Evolutionary conservation across 2,797 vertebrate species (phyloP), one percentile per base, ranked within the genome.

Genomic region (Hypotaenidia philippensis): DNA sequence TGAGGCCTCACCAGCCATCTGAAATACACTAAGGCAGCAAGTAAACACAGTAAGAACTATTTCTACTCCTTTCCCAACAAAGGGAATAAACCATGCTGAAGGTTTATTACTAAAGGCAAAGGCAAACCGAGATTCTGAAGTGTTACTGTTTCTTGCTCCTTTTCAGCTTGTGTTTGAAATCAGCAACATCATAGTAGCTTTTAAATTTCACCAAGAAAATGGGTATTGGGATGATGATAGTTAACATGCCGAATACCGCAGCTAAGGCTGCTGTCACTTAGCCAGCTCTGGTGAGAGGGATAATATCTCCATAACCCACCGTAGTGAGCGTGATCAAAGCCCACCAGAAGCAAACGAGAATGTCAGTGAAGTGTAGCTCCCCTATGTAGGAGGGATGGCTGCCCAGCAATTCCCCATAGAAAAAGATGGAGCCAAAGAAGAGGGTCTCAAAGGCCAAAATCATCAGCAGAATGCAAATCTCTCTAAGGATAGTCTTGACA

Each of bases 181-280:
- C 11, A 32, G 94, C 90, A 38, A 95, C 59, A 34, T 92, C 59
- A 22, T 97, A 96, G 89, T 83, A 96, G 50, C n/a, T 45, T 89
- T 97, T 91, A 71, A 97, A 97, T 41, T 65, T 87, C 60, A 97
- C 87, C 36, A 96, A 68, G 40, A 97, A 83, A 59, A 97, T 47
- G 6, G 81, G 90, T 38, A 97, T 93, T 21, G 96, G 87, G 32
- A 97, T 72, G 34, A 97, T 84, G 69, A 93, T 57, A 36, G 92
- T 96, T 52, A 94, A 72, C 32, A 93, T 82, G 22, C 94, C 93
- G 1, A 86, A 80, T 2, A 97, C 56, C 0, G 94, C 94, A 27
- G 94, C 90, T 61, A 96, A 76, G 83, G 83, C 80, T 31, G 81
- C 94, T 1, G 60, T 84, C 68, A 96, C 71, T 59, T 91, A 83